Evolutionary conservation across 2,888 invertebrate species (phyloP).

Genomic region (Drosophila silvestris): DNA sequence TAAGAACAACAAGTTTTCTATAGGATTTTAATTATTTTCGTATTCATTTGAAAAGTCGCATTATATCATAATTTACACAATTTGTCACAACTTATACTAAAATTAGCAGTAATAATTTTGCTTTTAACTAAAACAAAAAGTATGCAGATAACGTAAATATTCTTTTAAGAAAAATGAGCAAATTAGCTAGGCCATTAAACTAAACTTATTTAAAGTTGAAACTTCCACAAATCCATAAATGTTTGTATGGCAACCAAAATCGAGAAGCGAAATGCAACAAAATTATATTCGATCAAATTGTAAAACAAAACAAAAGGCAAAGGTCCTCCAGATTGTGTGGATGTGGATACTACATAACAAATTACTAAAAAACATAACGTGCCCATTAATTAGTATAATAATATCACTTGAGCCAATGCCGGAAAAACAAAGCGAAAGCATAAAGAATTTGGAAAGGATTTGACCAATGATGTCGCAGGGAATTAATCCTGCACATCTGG

Average conservation of each 20-base stretch:
- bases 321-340: conserved; percentile 3
- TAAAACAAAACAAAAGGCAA: conserved; percentile 58
- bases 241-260: conserved; percentile 37
- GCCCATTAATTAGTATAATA: conserved; percentile 38
- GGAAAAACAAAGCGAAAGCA: conserved; percentile 17
- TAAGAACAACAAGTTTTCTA: conserved; percentile 54
- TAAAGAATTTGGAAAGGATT: conserved; percentile 12
- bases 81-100: conserved; percentile 78
- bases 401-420: conserved; percentile 68
- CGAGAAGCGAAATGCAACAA: conserved; percentile 40
- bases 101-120: conserved; percentile 65
- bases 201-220: conserved; percentile 18
- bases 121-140: conserved; percentile 61
- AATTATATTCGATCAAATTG: conserved; percentile 17
- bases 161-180: conserved; percentile 34
- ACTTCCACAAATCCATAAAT: conserved; percentile 24
- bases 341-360: conserved; percentile 38
- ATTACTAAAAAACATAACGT: conserved; percentile 42
- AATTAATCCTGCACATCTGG: neutral
- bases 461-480: conserved; percentile 4
- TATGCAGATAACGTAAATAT: conserved; percentile 32
- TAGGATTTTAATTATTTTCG: conserved; percentile 65
- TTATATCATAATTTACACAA: conserved; percentile 82
- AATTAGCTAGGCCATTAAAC: conserved; percentile 55
- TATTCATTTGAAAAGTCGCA: conserved; percentile 76